phyloP scores from a whole-genome alignment of 2,113 vertebrate genomes.

The Dicrurus megarhynchus region DNA sequence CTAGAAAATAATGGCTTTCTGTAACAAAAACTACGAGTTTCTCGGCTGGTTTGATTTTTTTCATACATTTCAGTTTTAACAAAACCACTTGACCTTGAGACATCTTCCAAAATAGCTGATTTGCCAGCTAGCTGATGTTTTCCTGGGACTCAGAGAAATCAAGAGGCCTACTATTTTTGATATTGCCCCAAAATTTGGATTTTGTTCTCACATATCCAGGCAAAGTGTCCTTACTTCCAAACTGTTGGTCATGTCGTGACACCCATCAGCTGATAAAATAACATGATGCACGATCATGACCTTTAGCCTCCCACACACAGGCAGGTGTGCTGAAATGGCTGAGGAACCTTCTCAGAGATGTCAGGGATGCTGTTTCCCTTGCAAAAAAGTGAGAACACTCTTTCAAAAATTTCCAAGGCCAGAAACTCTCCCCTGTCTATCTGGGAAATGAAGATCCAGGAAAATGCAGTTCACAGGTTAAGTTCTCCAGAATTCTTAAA shows the following conservation, averaged over 20 bases:
- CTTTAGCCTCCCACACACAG: background rate
- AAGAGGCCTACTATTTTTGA: background rate
- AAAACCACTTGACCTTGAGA: background rate
- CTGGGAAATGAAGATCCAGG: background rate
- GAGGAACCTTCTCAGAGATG: background rate
- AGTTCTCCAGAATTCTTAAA: background rate
- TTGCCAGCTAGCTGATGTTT: background rate
- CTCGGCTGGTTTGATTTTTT: background rate
- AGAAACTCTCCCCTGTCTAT: background rate
- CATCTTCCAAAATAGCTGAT: background rate
- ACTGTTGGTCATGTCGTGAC: background rate
- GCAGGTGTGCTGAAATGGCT: background rate
- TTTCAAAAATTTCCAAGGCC: background rate
- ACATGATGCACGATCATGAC: fast-evolving
- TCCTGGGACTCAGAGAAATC: background rate
- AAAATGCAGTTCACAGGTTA: background rate
- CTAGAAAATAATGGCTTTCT: background rate
- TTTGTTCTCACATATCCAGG: background rate
- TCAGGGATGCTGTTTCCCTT: background rate
- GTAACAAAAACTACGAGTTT: background rate
- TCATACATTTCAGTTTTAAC: background rate
- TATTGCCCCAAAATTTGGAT: background rate
- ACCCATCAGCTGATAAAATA: background rate
- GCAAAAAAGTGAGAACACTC: background rate
- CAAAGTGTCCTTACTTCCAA: background rate